Evolutionary conservation across 2,888 invertebrate genomes (phyloP).

Genomic region (Pediacus dermestoides): DNA sequence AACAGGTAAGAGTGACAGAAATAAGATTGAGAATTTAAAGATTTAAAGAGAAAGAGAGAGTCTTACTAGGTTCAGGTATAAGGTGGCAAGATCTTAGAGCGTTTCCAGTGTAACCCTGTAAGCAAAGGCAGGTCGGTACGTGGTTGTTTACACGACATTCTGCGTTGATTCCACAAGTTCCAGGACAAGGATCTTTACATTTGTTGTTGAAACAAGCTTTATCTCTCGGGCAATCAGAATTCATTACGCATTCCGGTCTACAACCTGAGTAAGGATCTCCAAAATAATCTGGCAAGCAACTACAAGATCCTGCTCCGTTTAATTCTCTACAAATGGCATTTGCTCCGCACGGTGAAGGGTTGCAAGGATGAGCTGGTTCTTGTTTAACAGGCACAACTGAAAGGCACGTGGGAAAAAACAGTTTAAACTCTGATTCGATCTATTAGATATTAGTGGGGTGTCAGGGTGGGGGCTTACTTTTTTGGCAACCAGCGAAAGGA

Average conservation of each 20-base stretch:
- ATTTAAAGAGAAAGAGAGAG: constrained; percentile 15
- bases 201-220: constrained; percentile 80
- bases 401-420: constrained; percentile 22
- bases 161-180: constrained; percentile 79
- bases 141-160: constrained; percentile 81
- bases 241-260: constrained; percentile 84
- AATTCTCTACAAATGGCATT: constrained; percentile 82
- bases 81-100: constrained; percentile 71
- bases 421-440: not conserved
- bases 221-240: constrained; percentile 74
- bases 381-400: constrained; percentile 55
- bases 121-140: constrained; percentile 73
- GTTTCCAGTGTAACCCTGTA: constrained; percentile 73
- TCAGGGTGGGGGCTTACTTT: constrained; percentile 40
- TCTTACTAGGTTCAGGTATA: constrained; percentile 49
- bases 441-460: constrained; percentile 5
- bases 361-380: constrained; percentile 63
- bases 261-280: constrained; percentile 85
- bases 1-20: constrained; percentile 13
- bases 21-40: constrained; percentile 17
- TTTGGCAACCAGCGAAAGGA: constrained; percentile 72
- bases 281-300: constrained; percentile 76
- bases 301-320: constrained; percentile 77
- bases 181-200: constrained; percentile 79
- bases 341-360: constrained; percentile 80